phyloP scores from a whole-genome alignment of 1,140 invertebrate species.

The Atopsyche davidsoni region DNA sequence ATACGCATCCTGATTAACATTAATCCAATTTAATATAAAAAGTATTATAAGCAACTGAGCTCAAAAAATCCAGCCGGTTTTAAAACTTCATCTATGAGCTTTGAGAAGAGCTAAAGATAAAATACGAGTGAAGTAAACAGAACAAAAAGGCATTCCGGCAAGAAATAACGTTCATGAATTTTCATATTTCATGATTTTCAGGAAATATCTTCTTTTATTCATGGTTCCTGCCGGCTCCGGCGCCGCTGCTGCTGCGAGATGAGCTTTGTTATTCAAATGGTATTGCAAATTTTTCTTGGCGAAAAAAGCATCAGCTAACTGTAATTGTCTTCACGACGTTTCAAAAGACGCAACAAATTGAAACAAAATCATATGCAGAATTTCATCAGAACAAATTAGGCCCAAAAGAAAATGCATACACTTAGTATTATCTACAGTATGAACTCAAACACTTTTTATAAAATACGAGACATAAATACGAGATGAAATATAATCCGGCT shows the following conservation, averaged over 20 bases:
- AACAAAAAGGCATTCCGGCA: conserved; percentile 11
- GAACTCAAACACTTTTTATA: too few species aligned
- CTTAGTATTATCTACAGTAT: too few species aligned
- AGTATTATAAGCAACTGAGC: background rate
- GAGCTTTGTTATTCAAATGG: conserved; percentile 27
- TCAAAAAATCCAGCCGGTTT: background rate
- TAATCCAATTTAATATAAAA: too few species aligned
- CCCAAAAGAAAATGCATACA: too few species aligned
- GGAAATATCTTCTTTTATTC: conserved; percentile 29
- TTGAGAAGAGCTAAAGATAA: conserved; percentile 5
- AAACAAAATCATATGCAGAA: too few species aligned
- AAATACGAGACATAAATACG: too few species aligned
- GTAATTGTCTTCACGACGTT: background rate
- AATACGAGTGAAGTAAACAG: conserved; percentile 4
- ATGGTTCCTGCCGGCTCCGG: conserved; percentile 5
- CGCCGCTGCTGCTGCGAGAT: conserved; percentile 3
- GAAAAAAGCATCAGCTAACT: too few species aligned
- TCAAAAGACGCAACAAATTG: background rate
- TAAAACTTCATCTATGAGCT: background rate
- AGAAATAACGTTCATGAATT: conserved; percentile 26
- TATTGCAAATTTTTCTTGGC: conserved; percentile 15
- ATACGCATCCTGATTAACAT: too few species aligned
- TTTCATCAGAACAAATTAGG: too few species aligned
- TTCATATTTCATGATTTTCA: conserved; percentile 31
- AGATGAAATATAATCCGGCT: too few species aligned